Percentiles rank a stretch among this genome's conserved stretches.
Evolutionary conservation across 2,797 vertebrate genomes (phyloP).

Genomic region (Valencia hispanica): DNA sequence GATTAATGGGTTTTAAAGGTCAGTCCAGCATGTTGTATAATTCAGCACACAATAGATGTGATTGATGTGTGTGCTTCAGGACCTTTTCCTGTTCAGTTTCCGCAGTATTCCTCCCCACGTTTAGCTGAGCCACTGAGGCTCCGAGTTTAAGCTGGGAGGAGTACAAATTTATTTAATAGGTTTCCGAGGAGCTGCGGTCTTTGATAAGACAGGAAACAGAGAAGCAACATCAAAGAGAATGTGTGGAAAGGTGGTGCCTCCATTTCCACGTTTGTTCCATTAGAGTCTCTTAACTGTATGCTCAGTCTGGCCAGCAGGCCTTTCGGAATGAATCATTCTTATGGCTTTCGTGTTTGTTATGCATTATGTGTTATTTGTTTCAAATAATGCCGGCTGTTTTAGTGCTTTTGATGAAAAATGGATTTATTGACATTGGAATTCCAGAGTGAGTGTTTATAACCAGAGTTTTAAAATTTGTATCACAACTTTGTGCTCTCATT

Average conservation of each 20-base stretch:
- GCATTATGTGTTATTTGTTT: conserved; percentile 11
- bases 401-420: conserved; percentile 11
- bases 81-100: conserved; percentile 60
- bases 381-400: neutral
- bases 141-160: conserved; percentile 67
- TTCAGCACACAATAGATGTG: conserved; percentile 80
- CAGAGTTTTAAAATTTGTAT: conserved; percentile 2
- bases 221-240: conserved; percentile 54
- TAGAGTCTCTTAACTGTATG: conserved; percentile 42
- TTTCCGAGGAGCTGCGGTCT: conserved; percentile 64
- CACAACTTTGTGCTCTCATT: conserved; percentile 35
- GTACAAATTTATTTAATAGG: conserved; percentile 66
- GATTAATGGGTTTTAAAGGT: conserved; percentile 84
- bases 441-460: neutral
- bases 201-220: conserved; percentile 63
- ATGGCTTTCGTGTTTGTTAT: conserved; percentile 7
- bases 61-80: conserved; percentile 78
- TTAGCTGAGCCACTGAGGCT: conserved; percentile 57
- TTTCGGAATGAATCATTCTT: conserved; percentile 18
- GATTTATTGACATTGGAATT: neutral
- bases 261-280: conserved; percentile 31
- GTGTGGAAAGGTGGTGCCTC: conserved; percentile 43
- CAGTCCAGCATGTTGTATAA: conserved; percentile 81
- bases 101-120: conserved; percentile 49
- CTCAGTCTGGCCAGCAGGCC: conserved; percentile 13